A percentile compares a stretch with the other conserved stretches of the same genome.
These are phyloP conservation scores for Dolichallabes microphthalmus DNA, from an alignment of 2,113 vertebrate species.

Conservation along the genomic window DNA sequence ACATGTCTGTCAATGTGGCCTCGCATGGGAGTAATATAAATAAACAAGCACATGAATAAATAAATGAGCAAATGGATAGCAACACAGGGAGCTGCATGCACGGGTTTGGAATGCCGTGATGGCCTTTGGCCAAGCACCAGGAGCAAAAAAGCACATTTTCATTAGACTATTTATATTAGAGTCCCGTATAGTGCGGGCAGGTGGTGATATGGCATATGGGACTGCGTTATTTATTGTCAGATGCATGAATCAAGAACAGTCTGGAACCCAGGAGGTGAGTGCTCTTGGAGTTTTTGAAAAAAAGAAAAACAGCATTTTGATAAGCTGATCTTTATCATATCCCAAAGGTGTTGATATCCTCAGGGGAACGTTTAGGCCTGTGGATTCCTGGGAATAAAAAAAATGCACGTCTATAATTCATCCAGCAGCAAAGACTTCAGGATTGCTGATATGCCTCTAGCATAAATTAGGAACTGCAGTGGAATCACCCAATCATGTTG, in stretches of 20 bases:
- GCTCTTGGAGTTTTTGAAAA: not conserved
- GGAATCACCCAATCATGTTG: not conserved
- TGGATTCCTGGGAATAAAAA: not conserved
- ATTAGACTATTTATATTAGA: conserved; percentile 13
- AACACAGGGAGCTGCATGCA: conserved; percentile 1
- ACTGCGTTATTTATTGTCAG: conserved; percentile 1
- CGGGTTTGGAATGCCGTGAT: conserved; percentile 10
- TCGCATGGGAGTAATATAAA: conserved; percentile 40
- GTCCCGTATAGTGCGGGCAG: not conserved
- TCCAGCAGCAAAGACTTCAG: not conserved
- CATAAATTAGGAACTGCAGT: not conserved
- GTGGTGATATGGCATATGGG: conserved; percentile 19
- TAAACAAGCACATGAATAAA: conserved; percentile 40
- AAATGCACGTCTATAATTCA: not conserved
- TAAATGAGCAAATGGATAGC: conserved; percentile 38
- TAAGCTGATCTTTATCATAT: not conserved
- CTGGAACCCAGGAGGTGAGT: not conserved
- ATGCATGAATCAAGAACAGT: not conserved
- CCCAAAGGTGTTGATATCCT: not conserved
- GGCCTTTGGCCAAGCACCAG: conserved; percentile 31
- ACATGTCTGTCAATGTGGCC: conserved; percentile 46
- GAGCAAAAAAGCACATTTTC: conserved; percentile 21
- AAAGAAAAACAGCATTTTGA: not conserved
- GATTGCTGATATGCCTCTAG: not conserved
- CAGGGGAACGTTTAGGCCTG: not conserved